Base-by-base conservation (phyloP, 2,797 vertebrate genomes). In the Hoplostethus atlanticus region DNA sequence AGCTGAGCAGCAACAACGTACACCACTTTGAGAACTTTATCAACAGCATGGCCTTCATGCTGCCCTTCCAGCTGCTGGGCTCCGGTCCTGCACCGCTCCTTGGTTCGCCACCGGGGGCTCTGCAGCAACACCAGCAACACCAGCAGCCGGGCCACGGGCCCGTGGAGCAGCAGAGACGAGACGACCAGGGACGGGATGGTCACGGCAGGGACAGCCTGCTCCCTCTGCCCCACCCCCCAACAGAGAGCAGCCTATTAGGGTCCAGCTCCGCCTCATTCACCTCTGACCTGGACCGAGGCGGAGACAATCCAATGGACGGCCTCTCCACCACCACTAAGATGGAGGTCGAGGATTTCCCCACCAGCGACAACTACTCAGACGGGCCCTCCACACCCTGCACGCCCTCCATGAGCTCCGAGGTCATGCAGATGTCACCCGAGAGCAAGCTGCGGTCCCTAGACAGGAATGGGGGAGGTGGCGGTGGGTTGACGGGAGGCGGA, bases 21-120 rank as follows among this genome's bases (percentile, higher is more conserved):
- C 97, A 99, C 88, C 97, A 97, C 80, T 99, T 99, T 77, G 98
- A 99, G 90, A 98, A 96, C 89, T 95, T 98, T 38, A 95, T 99
- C 44, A 97, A 97, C 86, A 97, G 95, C 71, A 96, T 98, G 97
- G 95, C 97, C 1, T 98, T 99, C 87, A 97, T 98, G 96, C 90
- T 99, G 77, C 98, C 98, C 0, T 96, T 99, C 72, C 98, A 99
- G 85, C 95, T 99, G 84, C 93, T 98, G 70, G 97, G 95, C 65
- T 96, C 98, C 0, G 89, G 96, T 51, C 96, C 97, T 6, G 95
- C 97, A 3, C 95, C 97, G 0, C 92, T 97, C 70, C 92, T 99
- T 64, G 96, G 96, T 62, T 95, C 96, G 0, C 87, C 94, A 16
- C 91, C 95, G 0, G 96, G 96, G 60, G 87, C 93, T 5, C 88